Base-by-base conservation (phyloP, 2,888 invertebrate species). In the Zaprionus lineosus region DNA sequence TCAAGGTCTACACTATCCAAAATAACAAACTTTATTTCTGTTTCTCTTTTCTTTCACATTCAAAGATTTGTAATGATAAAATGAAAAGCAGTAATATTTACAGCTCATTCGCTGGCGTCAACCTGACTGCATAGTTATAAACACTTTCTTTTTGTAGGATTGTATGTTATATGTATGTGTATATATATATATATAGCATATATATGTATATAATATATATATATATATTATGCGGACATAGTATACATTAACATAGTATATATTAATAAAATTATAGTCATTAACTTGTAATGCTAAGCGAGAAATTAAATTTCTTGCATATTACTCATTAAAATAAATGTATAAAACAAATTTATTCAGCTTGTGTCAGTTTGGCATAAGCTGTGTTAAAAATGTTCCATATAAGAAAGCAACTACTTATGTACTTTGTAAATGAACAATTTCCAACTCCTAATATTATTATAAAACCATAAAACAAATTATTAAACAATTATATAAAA, bases 261-360 rank as follows among this genome's bases (percentile, higher is more conserved):
- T 19, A 47, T 68, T 59, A 44, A 68, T 26, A 52, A 48, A 48
- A 40, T 51, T 52, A 60, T 61, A 75, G 62, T 64, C 69, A 69
- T 67, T 67, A 61, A 67, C 2, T 40, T 47, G 28, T 56, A 60
- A 75, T 60, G 58, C 15, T 62, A 62, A 69, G 58, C 83, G 69
- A 61, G 79, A 79, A 79, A 79, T 79, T 12, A 26, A 79, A 79
- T 79, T 79, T 79, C 79, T 84, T 84, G 83, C 59, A 60, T 52
- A 46, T 68, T 69, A 72, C 57, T 66, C 69, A 57, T 55, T 56
- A 18, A 11, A 40, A 21, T 9, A 44, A 40, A 36, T 46, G 64
- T 63, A 9, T 19, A 24, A 34, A 37, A 55, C 18, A 33, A 50
- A 47, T 52, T 29, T 12, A 52, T 53, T 41, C 47, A 15, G 52